Conservation (phyloP, 2,113 vertebrate species). For the Burhinus oedicnemus region DNA sequence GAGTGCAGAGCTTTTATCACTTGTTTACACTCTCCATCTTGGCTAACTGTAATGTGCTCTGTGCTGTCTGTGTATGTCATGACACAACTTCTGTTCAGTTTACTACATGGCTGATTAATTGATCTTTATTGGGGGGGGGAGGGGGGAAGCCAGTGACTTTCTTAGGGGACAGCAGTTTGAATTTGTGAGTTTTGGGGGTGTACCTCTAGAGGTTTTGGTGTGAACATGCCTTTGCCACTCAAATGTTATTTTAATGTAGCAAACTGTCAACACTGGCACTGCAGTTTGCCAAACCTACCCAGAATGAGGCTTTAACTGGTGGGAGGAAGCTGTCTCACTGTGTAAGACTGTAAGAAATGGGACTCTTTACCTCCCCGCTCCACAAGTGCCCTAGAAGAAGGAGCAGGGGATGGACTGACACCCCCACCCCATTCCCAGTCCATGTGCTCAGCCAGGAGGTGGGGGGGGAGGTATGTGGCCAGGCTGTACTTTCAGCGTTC, state of each 20-base stretch:
- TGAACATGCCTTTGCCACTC: background rate
- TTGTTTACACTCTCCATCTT: background rate
- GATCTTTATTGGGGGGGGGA: too few species aligned
- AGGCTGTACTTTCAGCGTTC: background rate
- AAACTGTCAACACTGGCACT: background rate
- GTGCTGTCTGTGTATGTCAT: background rate
- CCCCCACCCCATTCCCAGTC: background rate
- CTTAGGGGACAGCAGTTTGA: background rate
- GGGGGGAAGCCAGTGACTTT: background rate
- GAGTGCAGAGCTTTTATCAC: background rate
- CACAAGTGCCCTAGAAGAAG: background rate
- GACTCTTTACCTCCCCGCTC: background rate
- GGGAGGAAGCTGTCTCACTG: background rate
- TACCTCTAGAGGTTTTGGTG: background rate
- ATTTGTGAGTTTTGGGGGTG: background rate
- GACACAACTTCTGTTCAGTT: background rate
- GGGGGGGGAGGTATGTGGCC: background rate
- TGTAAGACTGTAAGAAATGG: background rate
- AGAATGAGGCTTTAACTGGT: background rate
- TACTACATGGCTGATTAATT: background rate
- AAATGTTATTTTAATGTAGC: background rate
- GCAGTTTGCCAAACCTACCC: background rate
- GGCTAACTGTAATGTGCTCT: background rate
- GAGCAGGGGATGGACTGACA: background rate
- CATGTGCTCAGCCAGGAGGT: background rate